Conservation (phyloP, 35 echinoderm and acorn worm genomes). For the Acanthaster planci region DNA sequence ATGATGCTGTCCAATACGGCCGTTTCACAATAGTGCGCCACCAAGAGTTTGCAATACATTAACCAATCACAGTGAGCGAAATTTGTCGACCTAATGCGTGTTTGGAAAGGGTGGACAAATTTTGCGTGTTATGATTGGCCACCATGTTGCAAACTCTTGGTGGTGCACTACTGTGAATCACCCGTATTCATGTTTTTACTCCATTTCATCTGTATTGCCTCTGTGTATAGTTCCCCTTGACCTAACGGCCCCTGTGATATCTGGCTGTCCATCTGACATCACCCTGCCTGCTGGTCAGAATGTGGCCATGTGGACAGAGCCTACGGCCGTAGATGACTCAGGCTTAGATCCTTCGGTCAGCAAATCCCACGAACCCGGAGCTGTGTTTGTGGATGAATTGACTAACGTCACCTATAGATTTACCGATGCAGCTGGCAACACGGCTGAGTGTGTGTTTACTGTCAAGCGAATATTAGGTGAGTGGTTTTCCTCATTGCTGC, state of each 20-base stretch:
- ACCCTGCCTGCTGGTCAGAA: background rate
- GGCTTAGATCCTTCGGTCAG: background rate
- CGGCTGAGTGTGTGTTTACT: constrained; percentile 37
- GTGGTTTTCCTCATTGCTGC: too few relatives aligned
- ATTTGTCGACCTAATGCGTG: too few relatives aligned
- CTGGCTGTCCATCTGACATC: constrained; percentile 1
- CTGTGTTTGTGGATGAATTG: constrained; percentile 28
- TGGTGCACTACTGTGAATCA: too few relatives aligned
- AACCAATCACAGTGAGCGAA: too few relatives aligned
- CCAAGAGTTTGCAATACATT: too few relatives aligned
- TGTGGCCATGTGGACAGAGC: constrained; percentile 23
- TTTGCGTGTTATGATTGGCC: too few relatives aligned
- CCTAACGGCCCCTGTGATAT: background rate
- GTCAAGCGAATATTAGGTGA: constrained; percentile 8
- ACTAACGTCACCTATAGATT: constrained; percentile 47
- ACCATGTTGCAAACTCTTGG: too few relatives aligned
- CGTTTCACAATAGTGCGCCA: too few relatives aligned
- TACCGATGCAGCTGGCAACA: constrained; percentile 35
- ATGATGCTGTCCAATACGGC: too few relatives aligned
- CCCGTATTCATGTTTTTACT: too few relatives aligned
- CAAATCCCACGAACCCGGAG: constrained; percentile 38
- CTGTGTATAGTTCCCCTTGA: background rate
- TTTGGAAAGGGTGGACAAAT: too few relatives aligned
- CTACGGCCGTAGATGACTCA: constrained; percentile 19
- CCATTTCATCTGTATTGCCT: too few relatives aligned